Base-by-base conservation (phyloP, 2,113 vertebrate genomes). In the Hippocampus barbouri region DNA sequence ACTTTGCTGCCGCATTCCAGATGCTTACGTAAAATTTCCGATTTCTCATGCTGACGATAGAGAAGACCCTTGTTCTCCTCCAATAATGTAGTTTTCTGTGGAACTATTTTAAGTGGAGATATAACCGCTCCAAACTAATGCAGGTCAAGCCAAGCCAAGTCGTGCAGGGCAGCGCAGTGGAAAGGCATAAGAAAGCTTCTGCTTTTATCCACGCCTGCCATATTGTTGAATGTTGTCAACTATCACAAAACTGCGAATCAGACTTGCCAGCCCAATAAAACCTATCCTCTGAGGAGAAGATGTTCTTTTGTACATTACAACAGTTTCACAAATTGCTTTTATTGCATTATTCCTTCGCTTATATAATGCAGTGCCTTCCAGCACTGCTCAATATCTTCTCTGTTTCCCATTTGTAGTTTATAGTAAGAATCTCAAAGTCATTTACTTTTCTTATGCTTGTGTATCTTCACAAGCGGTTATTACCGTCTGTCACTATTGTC, bases 401-500 rank as follows among this genome's bases (percentile, higher is more conserved):
- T 43, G 62, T 21, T 43, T 45, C 5, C 5, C 41, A 7, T 65
- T 65, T 43, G 21, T n/a, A 43, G 62, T n/a, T 65, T 23, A 43
- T 43, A 43, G 41, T 14, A 43, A 43, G 20, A n/a, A 40, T 40
- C 40, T 43, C 21, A 20, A 30, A 38, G 27, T 34, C 30, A 49
- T 72, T 70, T 47, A 41, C 64, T 74, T 71, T 54, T 73, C 15
- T 40, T 15, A 62, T 53, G 49, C 10, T 64, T 64, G 8, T 59
- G 23, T 53, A 8, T 69, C 16, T 61, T 51, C 21, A 21, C 62
- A 64, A 41, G 20, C 18, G 11, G 40, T 43, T 38, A 5, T 38
- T 65, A 11, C 5, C 5, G 21, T 23, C 4, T n/a, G 62, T 40
- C 60, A 23, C 10, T 43, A 64, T 64, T 65, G 21, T 23, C 10